Base-by-base conservation (phyloP, 1,140 invertebrate species). In the Ooceraea biroi region DNA sequence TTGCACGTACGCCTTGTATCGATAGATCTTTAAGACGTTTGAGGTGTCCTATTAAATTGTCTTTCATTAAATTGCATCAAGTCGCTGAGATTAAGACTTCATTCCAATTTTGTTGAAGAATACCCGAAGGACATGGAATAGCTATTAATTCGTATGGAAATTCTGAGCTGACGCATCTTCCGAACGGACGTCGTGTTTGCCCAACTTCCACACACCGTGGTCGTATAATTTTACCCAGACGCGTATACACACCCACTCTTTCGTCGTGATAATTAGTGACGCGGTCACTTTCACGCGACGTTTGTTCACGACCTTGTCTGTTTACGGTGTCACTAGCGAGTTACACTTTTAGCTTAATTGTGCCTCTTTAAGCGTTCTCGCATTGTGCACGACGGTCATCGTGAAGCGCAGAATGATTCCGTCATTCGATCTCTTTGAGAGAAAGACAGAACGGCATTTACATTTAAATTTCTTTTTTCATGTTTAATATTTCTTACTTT, bases 241-340 rank as follows among this genome's bases (percentile, higher is more conserved):
- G 27, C 22, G 10, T 57, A 69, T 36, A 57, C 50, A 69, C 52
- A 25, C 74, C 44, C 41, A 60, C 60, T 71, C 52, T 55, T 80
- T 86, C 48, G 27, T 63, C 30, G 36, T 17, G 41, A 48, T 61
- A 65, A 63, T 55, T 44, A 46, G 50, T 36, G n/a, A n/a, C 17
- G 22, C 48, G 65, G 36, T 44, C 22, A 41, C 58, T 86, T 87
- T 83, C 48, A 5, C n/a, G 27, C 55, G 25, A 88, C 52, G 66
- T 77, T 78, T 46, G 57, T 65, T 86, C 58, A 48, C 55, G 73
- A 84, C 82, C 85, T 78, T 72, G 41, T 46, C 60, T 80, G 73
- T 84, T 80, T 88, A 74, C 65, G 83, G 22, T 52, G 19, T 65
- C 57, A 46, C 63, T 41, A 77, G 46, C n/a, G 55, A 27, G 48